A percentile compares a stretch with the other conserved stretches of the same genome.
Evolutionary conservation across 1,140 invertebrate species (phyloP).

Genomic region (Pararge aegeria): DNA sequence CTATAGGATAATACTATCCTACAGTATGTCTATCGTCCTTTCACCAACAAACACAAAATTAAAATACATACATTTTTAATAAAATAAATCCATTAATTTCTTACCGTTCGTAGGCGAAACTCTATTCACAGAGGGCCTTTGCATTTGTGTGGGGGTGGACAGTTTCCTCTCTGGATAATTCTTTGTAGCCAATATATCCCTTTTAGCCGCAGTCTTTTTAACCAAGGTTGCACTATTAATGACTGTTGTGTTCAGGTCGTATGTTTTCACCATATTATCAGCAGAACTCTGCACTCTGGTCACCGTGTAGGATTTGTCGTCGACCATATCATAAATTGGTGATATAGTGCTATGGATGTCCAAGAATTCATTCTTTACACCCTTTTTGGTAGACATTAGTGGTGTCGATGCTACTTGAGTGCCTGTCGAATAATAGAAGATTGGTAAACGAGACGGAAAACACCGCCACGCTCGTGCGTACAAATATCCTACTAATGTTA

Average conservation of each 20-base stretch:
- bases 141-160: slow-evolving; percentile 24
- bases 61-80: not conserved
- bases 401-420: slow-evolving; percentile 62
- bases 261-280: slow-evolving; percentile 47
- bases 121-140: slow-evolving; percentile 29
- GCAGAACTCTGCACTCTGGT: slow-evolving; percentile 34
- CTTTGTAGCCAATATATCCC: slow-evolving; percentile 56
- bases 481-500: no score
- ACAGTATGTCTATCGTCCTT: no score
- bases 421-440: slow-evolving; percentile 17
- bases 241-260: slow-evolving; percentile 54
- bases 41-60: not conserved
- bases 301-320: slow-evolving; percentile 57
- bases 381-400: slow-evolving; percentile 40
- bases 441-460: no score
- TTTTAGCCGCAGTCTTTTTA: slow-evolving; percentile 50
- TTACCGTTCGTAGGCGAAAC: slow-evolving; percentile 41
- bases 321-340: slow-evolving; percentile 59
- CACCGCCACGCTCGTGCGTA: no score
- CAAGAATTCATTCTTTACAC: slow-evolving; percentile 48
- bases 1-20: no score
- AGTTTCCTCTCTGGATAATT: slow-evolving; percentile 55
- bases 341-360: slow-evolving; percentile 64
- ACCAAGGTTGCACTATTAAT: slow-evolving; percentile 59
- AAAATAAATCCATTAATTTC: slow-evolving; percentile 18